Base-by-base conservation (phyloP, 1,140 invertebrate species). In the Triops longicaudatus region DNA sequence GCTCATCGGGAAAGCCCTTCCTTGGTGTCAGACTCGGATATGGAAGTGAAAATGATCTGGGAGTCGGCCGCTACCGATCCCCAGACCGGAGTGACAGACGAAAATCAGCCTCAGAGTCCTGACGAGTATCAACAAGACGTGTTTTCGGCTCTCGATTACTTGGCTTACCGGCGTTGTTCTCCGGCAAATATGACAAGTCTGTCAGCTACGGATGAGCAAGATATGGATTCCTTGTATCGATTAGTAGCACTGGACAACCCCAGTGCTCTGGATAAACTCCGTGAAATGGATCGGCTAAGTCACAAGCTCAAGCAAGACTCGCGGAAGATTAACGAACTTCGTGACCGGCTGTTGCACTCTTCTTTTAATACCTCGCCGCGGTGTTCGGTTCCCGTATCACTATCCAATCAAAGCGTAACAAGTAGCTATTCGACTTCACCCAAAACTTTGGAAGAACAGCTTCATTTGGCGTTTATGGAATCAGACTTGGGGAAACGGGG, bases 21-120 rank as follows among this genome's bases (percentile, higher is more conserved):
- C 88, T 90, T 81, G 63, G 77, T 81, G 14, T 78, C 80, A n/a
- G 82, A 81, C 27, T 76, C 79, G 2, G 83, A 83, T 22, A 79
- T 80, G 63, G 91, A 92, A 79, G 83, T 93, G 77, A 91, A 90
- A 77, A 92, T 93, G 89, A 93, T 93, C 80, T 93, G 92, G 89
- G 92, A 94, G 82, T 76, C 76, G 11, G 37, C 28, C 12, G 28
- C 76, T 0, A 17, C 76, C 3, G 72, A 22, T 42, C 31, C 73
- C n/a, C 31, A 73, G 26, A 17, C 63, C 26, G 50, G 14, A 22
- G 14, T 22, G 9, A 6, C 50, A 14, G 17, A 22, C 6, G 50
- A 17, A 5, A 63, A 63, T 14, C 50, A n/a, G 22, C 6, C 0
- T 5, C n/a, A 10, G 22, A 63, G 50, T 22, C 50, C 50, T 22